Base-by-base conservation (phyloP, 2,797 vertebrate genomes). In the Chaenodraco wilsoni region DNA sequence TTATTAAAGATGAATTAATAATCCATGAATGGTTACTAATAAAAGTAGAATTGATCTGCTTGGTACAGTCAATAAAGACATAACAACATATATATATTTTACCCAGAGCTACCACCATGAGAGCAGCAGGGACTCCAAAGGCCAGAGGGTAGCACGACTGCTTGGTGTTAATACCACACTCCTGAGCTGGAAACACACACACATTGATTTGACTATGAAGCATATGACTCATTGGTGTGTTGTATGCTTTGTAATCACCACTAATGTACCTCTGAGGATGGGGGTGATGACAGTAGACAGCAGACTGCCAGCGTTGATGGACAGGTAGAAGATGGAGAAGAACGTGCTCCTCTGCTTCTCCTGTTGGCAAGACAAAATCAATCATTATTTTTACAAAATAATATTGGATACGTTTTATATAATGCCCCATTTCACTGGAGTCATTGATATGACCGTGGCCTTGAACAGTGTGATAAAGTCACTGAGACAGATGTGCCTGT, bases 271-370 rank as follows among this genome's bases (percentile, higher is more conserved):
- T 98, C 96, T 95, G 78, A 99, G 94, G 31, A 93, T 92, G 68
- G 98, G 97, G 0, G 98, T 99, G 89, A 99, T 89, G 86, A 99
- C 27, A 0, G 97, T 99, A 71, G 98, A 99, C 19, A 99, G 57
- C 67, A 99, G 94, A 74, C 97, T 98, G 84, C 98, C 98, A 46
- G 96, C 96, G n/a, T 99, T 99, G 87, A 99, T 96, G 71, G 97
- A 93, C 88, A 99, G 86, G 84, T 99, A 99, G 92, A 98, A 99
- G 81, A 98, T 96, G 83, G 98, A 99, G 88, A 99, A 99, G 92
- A 99, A 99, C 40, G 88, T 92, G 75, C 92, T 92, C 79, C 97
- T 96, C 93, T 97, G 96, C 51, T 95, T 96, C 63, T 98, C 97
- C 98, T 99, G 84, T 14, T 79, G 69, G 52, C 3, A 10, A 17